A percentile compares a stretch with the other conserved stretches of the same genome.
Evolutionary conservation across 2,888 invertebrate species (phyloP).

Genomic region (Platycheirus rosarum): DNA sequence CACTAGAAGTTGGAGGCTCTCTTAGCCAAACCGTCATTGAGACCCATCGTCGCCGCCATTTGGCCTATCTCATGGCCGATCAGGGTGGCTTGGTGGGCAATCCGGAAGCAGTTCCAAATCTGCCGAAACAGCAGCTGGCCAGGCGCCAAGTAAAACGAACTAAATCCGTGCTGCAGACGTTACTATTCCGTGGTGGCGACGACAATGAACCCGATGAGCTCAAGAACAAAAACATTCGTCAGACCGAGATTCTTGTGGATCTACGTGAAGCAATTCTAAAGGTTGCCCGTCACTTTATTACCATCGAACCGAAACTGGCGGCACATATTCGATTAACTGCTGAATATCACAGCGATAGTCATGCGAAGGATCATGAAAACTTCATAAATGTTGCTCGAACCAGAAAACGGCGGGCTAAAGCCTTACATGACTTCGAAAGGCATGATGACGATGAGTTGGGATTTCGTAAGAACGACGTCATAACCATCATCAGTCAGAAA

Average conservation of each 20-base stretch:
- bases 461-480: conserved; percentile 98
- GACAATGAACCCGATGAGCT: conserved; percentile 88
- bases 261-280: conserved; percentile 97
- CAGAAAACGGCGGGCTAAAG: conserved; percentile 95
- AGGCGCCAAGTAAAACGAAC: conserved; percentile 94
- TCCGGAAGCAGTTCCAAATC: conserved; percentile 93
- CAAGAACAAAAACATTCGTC: conserved; percentile 97
- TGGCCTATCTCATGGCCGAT: conserved; percentile 98
- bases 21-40: conserved; percentile 90
- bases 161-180: conserved; percentile 94
- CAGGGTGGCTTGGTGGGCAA: conserved; percentile 96
- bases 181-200: conserved; percentile 92
- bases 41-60: conserved; percentile 94
- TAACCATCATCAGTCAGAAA: conserved; percentile 97
- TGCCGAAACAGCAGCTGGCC: conserved; percentile 95
- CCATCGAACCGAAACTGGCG: conserved; percentile 93
- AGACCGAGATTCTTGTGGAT: conserved; percentile 99
- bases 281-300: conserved; percentile 96
- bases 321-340: conserved; percentile 92
- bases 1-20: conserved; percentile 90
- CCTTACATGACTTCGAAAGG: conserved; percentile 97
- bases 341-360: conserved; percentile 97
- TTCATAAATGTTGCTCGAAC: conserved; percentile 96
- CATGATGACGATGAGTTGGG: conserved; percentile 99
- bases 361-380: conserved; percentile 95